These are phyloP conservation scores for Apteryx owenii DNA, from an alignment of 2,113 vertebrate genomes.

Conservation along the genomic window DNA sequence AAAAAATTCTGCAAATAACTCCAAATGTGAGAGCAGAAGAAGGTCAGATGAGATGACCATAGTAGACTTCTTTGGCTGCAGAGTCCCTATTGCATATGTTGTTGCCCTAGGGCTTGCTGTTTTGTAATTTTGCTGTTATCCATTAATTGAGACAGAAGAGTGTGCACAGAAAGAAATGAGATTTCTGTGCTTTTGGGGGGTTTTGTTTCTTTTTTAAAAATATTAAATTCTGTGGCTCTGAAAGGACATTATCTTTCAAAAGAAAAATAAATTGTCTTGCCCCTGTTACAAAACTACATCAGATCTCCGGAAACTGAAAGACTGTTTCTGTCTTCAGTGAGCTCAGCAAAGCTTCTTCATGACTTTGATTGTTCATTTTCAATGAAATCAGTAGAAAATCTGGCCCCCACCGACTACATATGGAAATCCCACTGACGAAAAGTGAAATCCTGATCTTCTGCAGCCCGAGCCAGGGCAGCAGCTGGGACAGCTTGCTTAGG, in stretches of 20 bases:
- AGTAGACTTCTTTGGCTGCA: not conserved
- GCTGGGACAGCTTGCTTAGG: not conserved
- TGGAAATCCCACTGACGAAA: not conserved
- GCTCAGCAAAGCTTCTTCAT: not conserved
- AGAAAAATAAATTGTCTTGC: not conserved
- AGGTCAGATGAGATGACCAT: not conserved
- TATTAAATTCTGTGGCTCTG: not conserved
- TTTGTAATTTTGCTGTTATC: not conserved
- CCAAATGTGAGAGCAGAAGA: not conserved
- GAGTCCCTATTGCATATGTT: not conserved
- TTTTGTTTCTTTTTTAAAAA: not conserved
- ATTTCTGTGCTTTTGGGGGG: not conserved
- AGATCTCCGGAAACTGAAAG: not conserved
- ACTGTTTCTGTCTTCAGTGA: not conserved
- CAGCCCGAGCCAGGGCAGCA: not conserved
- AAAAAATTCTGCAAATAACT: not conserved
- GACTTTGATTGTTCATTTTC: not conserved
- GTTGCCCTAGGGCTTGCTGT: not conserved
- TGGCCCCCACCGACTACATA: not conserved
- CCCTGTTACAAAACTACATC: not conserved
- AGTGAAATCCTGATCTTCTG: not conserved
- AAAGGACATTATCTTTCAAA: not conserved
- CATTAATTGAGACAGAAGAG: not conserved
- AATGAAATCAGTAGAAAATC: not conserved
- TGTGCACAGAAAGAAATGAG: not conserved